Evolutionary conservation across 2,888 invertebrate species (phyloP), one percentile per base, ranked within the genome.

Genomic region (Phaonia tiefii): DNA sequence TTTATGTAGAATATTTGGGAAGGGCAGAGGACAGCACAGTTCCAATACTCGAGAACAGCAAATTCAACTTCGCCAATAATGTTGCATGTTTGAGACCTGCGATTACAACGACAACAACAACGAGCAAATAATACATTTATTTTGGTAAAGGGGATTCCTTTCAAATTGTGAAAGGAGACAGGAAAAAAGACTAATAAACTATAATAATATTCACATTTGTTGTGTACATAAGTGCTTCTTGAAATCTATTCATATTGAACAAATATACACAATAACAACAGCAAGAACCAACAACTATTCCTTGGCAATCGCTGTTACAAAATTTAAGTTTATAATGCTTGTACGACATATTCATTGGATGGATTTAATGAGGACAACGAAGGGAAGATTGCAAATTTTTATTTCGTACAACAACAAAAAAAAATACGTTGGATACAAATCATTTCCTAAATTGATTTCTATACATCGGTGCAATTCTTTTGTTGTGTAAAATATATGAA

Each of bases 191-290:
- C 85, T 83, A 85, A 86, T 63, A 72, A 72, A 51, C 63, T 49
- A 72, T 85, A 87, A 88, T 87, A 88, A 85, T 86, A 87, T 86
- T 88, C 86, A 85, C 86, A 86, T 88, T 86, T 86, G 85, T 88
- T 85, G 85, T 87, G 84, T 85, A 63, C 87, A 87, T 87, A 88
- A 88, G 89, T 86, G 87, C 85, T 87, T 85, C 86, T 85, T 84
- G 87, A 85, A 63, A 63, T 88, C 86, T 84, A 84, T 88, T 85
- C 85, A 83, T 84, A 67, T 77, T 75, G 65, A 60, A 51, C 49
- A 67, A 67, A 31, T 31, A 54, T 8, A 54, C 3, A 31, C 31
- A 31, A 31, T 8, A 31, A 31, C 31, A 5, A 8, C 8, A 31
- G 31, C 8, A n/a, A 31, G 31, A 31, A 31, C 31, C n/a, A n/a